Evolutionary conservation across 2,797 vertebrate genomes (phyloP).

Genomic region (Enteromius treurensis): DNA sequence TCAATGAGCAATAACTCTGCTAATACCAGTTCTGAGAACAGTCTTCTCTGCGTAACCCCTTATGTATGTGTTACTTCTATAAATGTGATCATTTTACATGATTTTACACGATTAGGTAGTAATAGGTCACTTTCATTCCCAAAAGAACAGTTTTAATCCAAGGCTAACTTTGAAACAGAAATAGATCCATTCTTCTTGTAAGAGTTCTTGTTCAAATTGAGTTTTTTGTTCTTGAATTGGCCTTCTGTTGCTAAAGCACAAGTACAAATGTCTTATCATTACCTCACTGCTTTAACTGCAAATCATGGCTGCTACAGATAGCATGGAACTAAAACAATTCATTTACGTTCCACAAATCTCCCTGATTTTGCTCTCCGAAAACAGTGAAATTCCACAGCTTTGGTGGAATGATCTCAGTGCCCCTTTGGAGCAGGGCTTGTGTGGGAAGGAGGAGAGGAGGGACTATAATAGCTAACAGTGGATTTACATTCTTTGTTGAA

Average conservation of each 20-base stretch:
- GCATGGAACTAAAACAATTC: constrained; percentile 28
- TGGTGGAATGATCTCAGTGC: constrained; percentile 60
- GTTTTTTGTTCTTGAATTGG: not conserved
- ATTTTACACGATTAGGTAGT: not conserved
- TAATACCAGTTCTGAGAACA: not conserved
- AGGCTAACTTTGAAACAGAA: not conserved
- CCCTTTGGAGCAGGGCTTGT: constrained; percentile 51
- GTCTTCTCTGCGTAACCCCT: not conserved
- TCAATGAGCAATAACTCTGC: not conserved
- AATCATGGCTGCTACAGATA: constrained; percentile 38
- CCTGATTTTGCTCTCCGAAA: constrained; percentile 52
- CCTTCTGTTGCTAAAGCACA: not conserved
- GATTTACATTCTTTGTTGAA: constrained; percentile 62
- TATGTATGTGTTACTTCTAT: not conserved
- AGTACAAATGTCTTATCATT: not conserved
- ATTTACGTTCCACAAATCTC: constrained; percentile 32
- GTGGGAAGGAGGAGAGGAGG: constrained; percentile 27
- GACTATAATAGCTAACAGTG: constrained; percentile 57
- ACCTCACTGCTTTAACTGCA: constrained; percentile 32
- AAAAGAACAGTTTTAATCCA: not conserved
- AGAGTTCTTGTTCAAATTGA: not conserved
- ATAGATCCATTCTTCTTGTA: not conserved
- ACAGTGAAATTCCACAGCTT: constrained; percentile 50
- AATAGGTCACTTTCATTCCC: not conserved
- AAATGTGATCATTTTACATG: not conserved